Evolutionary conservation across 2,888 invertebrate species (phyloP).

Genomic region (Ennomos fuscantarius): DNA sequence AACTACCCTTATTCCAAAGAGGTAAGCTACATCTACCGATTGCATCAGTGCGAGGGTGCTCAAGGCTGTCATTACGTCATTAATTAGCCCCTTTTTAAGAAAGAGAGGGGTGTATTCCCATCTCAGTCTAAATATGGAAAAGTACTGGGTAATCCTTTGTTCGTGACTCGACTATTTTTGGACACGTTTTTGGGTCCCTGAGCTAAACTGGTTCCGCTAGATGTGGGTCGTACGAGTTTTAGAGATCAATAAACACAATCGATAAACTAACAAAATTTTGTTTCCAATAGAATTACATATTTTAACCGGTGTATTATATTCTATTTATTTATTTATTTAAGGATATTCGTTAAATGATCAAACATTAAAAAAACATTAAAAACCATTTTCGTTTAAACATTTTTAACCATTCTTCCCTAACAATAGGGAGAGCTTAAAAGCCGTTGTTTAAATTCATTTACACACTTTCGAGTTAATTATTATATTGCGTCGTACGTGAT

Average conservation of each 20-base stretch:
- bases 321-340: too few species aligned
- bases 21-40: constrained; percentile 27
- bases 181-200: constrained; percentile 28
- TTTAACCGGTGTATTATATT: too few species aligned
- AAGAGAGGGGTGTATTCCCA: constrained; percentile 40
- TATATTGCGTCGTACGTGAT: too few species aligned
- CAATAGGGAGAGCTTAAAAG: too few species aligned
- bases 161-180: constrained; percentile 45
- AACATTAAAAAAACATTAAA: too few species aligned
- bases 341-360: too few species aligned
- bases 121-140: constrained; percentile 48
- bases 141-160: constrained; percentile 58
- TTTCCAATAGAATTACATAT: too few species aligned
- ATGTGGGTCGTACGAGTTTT: constrained; percentile 4
- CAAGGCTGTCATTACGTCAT: constrained; percentile 71
- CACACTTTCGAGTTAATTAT: too few species aligned
- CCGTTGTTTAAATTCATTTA: too few species aligned
- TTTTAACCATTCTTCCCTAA: too few species aligned
- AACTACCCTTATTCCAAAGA: constrained; percentile 39
- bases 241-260: constrained; percentile 2
- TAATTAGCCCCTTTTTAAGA: constrained; percentile 65
- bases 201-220: constrained; percentile 19
- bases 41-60: constrained; percentile 59
- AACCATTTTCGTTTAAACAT: too few species aligned
- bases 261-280: not conserved